Conservation (phyloP, 2,113 vertebrate genomes). For the Crotalus viridis region DNA sequence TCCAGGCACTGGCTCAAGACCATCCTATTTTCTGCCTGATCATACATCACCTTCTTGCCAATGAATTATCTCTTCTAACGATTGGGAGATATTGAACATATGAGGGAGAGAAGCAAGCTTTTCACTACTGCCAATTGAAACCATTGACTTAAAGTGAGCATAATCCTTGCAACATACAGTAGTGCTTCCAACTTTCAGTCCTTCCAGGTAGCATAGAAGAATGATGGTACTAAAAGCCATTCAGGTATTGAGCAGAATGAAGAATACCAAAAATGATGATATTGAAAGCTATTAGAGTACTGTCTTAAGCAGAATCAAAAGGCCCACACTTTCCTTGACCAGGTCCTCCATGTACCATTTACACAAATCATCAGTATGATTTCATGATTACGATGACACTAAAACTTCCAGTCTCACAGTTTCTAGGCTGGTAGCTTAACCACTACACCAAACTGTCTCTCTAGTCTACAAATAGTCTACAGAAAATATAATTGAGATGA, state of each 20-base stretch:
- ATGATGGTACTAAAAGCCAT: not conserved
- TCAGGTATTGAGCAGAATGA: not conserved
- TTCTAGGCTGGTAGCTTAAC: not conserved
- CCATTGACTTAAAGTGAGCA: not conserved
- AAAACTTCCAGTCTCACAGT: not conserved
- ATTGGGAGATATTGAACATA: not conserved
- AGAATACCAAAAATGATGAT: not conserved
- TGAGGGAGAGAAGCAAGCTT: not conserved
- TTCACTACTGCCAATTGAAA: not conserved
- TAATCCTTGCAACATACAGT: not conserved
- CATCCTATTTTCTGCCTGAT: not conserved
- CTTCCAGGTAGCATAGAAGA: not conserved
- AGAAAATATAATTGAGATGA: not conserved
- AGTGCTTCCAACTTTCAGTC: not conserved
- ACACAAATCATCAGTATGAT: not conserved
- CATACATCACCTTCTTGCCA: not conserved
- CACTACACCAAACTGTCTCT: not conserved
- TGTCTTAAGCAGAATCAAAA: not conserved
- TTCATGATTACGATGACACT: not conserved
- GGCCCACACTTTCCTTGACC: not conserved
- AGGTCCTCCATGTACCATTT: not conserved
- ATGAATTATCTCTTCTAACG: not conserved
- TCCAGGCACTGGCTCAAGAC: not conserved
- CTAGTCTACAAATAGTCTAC: not conserved
- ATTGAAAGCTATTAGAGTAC: not conserved